Evolutionary conservation across 2,797 vertebrate genomes (phyloP).

Genomic region (Microctenopoma steveboyesi): DNA sequence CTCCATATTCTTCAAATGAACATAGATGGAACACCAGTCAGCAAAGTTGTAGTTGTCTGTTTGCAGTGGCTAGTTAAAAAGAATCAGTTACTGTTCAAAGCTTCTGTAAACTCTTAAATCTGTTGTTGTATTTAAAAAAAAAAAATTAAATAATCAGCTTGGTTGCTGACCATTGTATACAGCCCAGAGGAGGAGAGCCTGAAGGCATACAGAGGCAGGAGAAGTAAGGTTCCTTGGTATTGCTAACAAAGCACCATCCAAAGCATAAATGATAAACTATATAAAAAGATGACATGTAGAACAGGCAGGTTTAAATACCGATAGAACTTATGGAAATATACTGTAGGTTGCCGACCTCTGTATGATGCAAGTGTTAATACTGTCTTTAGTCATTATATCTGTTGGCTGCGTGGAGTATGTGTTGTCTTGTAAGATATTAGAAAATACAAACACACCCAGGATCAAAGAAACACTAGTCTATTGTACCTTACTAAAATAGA

Average conservation of each 20-base stretch:
- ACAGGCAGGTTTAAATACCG: no score
- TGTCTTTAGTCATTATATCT: no score
- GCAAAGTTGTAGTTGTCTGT: constrained; percentile 36
- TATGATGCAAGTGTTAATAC: no score
- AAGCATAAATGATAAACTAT: no score
- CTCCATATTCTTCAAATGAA: constrained; percentile 33
- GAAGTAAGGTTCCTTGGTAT: no score
- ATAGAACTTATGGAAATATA: no score
- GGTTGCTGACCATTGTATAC: not conserved
- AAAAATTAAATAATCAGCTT: no score
- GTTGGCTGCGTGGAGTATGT: no score
- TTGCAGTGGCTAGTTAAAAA: constrained; percentile 27
- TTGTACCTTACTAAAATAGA: constrained; percentile 58
- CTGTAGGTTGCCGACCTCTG: no score
- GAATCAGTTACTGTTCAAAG: constrained; percentile 2
- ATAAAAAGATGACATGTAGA: no score
- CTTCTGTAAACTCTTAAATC: not conserved
- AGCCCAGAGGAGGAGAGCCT: not conserved
- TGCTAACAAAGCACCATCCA: no score
- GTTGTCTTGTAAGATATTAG: constrained; percentile 37
- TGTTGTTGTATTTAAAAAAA: not conserved
- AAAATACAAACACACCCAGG: constrained; percentile 55
- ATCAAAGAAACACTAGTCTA: constrained; percentile 69
- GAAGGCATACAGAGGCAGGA: not conserved
- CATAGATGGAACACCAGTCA: constrained; percentile 26